phyloP scores from a whole-genome alignment of 2,888 invertebrate genomes.

The Sinohyriopsis cumingii region DNA sequence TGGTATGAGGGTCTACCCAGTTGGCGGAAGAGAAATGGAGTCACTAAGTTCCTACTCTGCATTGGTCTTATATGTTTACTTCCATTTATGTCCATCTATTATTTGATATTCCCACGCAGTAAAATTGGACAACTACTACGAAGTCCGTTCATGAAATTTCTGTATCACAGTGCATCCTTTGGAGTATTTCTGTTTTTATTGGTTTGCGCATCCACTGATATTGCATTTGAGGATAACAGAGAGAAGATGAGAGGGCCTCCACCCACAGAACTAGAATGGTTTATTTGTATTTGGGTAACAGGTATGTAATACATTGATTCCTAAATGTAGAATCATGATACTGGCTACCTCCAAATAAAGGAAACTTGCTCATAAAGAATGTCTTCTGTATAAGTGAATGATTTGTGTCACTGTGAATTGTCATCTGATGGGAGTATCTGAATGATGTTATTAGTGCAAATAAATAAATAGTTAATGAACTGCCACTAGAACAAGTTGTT shows the following conservation, averaged over 20 bases:
- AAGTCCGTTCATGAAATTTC: slow-evolving; percentile 77
- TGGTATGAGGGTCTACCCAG: slow-evolving; percentile 76
- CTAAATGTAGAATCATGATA: neutral
- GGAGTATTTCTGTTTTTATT: slow-evolving; percentile 75
- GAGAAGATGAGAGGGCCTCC: slow-evolving; percentile 72
- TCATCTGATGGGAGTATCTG: too few species aligned
- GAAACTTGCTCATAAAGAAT: too few species aligned
- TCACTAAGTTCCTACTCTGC: slow-evolving; percentile 73
- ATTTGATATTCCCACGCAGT: slow-evolving; percentile 74
- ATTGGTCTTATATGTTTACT: slow-evolving; percentile 72
- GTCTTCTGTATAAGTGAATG: too few species aligned
- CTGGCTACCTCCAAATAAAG: too few species aligned
- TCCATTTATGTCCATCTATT: slow-evolving; percentile 74
- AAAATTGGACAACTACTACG: slow-evolving; percentile 74
- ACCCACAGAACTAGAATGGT: slow-evolving; percentile 74
- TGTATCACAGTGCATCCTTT: slow-evolving; percentile 76
- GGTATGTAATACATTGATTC: slow-evolving; percentile 64
- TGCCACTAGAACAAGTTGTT: too few species aligned
- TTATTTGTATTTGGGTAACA: slow-evolving; percentile 75
- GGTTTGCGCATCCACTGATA: slow-evolving; percentile 73
- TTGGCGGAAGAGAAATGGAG: slow-evolving; percentile 72
- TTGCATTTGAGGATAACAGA: slow-evolving; percentile 56
- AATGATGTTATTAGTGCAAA: too few species aligned
- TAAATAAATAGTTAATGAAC: too few species aligned
- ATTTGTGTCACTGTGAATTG: too few species aligned